phyloP scores from a whole-genome alignment of 2,113 vertebrate species.

The Prinia subflava region DNA sequence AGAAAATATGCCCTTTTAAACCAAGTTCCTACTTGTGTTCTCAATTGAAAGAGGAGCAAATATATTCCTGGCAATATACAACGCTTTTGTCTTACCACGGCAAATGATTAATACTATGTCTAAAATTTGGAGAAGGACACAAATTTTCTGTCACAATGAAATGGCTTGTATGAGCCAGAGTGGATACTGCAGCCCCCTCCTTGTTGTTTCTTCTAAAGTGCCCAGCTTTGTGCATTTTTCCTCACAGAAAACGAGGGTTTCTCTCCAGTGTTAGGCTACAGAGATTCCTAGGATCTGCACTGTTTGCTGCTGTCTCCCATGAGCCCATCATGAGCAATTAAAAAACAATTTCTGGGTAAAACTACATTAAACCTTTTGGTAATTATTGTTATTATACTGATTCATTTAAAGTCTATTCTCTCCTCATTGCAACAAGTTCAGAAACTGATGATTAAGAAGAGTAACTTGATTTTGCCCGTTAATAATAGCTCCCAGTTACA shows the following conservation, averaged over 20 bases:
- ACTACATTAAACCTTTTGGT: not conserved
- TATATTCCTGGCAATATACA: not conserved
- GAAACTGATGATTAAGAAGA: not conserved
- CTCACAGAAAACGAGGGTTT: not conserved
- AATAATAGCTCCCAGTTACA: not conserved
- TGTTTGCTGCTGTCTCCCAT: not conserved
- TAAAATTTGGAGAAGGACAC: not conserved
- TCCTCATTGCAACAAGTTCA: not conserved
- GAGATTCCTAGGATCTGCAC: not conserved
- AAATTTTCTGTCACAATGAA: not conserved
- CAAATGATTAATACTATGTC: not conserved
- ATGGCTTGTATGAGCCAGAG: not conserved
- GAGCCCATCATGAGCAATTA: not conserved
- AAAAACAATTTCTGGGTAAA: not conserved
- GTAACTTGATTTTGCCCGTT: not conserved
- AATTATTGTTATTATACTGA: not conserved
- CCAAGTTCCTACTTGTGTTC: constrained; percentile 53
- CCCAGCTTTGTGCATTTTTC: not conserved
- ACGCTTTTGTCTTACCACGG: constrained; percentile 7
- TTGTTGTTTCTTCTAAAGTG: not conserved
- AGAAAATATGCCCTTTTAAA: constrained; percentile 52
- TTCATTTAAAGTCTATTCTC: not conserved
- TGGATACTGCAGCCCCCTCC: not conserved
- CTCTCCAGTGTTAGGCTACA: not conserved
- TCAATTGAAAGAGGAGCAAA: constrained; percentile 21